Conservation (phyloP, 2,113 vertebrate species). For the Hemichromis elongatus region DNA sequence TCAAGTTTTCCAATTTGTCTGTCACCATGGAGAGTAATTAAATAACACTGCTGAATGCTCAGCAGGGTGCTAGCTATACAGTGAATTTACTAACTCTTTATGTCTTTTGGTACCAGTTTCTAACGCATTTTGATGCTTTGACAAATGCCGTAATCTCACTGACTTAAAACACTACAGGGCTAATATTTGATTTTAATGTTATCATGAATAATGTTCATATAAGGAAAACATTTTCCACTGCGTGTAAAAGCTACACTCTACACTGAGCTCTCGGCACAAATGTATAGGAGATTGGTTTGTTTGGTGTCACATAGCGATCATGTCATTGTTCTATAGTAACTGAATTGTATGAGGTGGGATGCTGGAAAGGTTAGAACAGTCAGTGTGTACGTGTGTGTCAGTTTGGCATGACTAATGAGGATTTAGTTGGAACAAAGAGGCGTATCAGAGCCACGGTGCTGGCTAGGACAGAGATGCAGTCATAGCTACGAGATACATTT, state of each 20-base stretch:
- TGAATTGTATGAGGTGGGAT: not conserved
- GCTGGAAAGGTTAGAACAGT: not conserved
- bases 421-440: constrained; percentile 49
- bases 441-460: not conserved
- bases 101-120: not conserved
- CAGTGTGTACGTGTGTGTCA: not conserved
- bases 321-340: constrained; percentile 26
- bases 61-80: not conserved
- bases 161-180: not conserved
- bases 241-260: not conserved
- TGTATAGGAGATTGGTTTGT: not conserved
- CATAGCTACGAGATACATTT: not conserved
- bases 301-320: not conserved
- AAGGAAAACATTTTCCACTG: not conserved
- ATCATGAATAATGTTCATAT: not conserved
- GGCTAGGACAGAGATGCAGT: not conserved
- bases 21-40: not conserved
- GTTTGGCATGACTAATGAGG: constrained; percentile 42
- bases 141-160: not conserved
- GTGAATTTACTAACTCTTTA: not conserved
- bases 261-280: not conserved
- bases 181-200: not conserved
- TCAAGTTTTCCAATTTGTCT: not conserved
- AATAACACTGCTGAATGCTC: not conserved
- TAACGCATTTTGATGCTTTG: not conserved